Conservation (phyloP, 2,113 vertebrate species). For the Motacilla alba region DNA sequence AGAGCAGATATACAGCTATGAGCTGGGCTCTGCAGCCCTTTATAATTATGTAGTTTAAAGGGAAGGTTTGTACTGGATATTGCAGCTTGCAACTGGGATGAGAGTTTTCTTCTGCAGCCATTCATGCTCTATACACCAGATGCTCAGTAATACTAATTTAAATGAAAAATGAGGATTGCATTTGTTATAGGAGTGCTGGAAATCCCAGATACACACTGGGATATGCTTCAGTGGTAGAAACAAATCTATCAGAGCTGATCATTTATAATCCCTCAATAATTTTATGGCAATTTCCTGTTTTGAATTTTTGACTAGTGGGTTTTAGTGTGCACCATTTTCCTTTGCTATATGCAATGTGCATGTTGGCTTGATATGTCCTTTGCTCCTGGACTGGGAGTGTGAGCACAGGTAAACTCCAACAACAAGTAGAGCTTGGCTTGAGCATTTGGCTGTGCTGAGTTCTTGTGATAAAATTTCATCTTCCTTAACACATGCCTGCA, state of each 20-base stretch:
- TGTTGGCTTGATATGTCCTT: not conserved
- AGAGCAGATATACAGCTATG: not conserved
- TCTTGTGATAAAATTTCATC: not conserved
- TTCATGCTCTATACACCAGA: not conserved
- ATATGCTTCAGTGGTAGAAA: not conserved
- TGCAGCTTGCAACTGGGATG: not conserved
- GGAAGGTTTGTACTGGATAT: not conserved
- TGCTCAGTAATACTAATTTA: not conserved
- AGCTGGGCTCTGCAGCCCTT: not conserved
- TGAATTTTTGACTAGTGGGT: not conserved
- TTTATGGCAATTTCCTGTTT: not conserved
- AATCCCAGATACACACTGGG: not conserved
- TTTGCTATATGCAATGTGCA: not conserved
- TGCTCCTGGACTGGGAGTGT: not conserved
- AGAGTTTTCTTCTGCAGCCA: not conserved
- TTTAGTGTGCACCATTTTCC: not conserved
- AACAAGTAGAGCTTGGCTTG: not conserved
- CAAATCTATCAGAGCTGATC: not conserved
- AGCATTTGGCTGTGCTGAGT: not conserved
- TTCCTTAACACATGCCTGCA: not conserved
- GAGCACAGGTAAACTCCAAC: not conserved
- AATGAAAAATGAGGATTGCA: not conserved
- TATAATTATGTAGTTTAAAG: not conserved
- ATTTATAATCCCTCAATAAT: not conserved
- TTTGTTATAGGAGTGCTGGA: not conserved